Conservation (phyloP, 2,888 invertebrate species). For the Eurytoma californica region DNA sequence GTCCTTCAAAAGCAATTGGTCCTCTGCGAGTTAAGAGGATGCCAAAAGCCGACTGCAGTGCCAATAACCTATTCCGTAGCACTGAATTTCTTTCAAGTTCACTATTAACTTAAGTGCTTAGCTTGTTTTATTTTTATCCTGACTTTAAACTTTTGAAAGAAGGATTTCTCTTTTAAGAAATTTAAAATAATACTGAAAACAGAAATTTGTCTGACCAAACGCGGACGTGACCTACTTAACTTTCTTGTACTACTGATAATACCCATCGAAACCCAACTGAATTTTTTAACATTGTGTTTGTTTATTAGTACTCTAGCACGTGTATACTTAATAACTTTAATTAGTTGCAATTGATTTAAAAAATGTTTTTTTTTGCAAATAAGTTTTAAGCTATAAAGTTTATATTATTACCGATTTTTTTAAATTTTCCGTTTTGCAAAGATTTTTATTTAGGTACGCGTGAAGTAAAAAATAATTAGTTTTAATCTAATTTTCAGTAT, state of each 20-base stretch:
- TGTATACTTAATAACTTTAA: too few species aligned
- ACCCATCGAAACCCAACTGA: too few species aligned
- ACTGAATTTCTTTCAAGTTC: conserved; percentile 12
- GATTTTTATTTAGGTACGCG: neutral
- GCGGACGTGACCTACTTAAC: too few species aligned
- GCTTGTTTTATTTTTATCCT: neutral
- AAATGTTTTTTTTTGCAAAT: too few species aligned
- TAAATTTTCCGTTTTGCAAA: neutral
- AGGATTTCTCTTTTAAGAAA: too few species aligned
- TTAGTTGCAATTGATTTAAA: too few species aligned
- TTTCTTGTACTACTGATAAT: too few species aligned
- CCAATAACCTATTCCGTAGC: conserved; percentile 42
- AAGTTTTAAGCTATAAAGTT: too few species aligned
- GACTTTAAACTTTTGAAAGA: neutral
- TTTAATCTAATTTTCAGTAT: neutral
- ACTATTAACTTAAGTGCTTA: neutral
- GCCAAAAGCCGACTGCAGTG: conserved; percentile 42
- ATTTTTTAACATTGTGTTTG: too few species aligned
- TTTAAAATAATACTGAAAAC: too few species aligned
- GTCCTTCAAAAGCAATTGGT: conserved; percentile 50
- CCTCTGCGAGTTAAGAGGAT: conserved; percentile 50
- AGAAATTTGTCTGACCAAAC: too few species aligned
- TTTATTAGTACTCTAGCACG: too few species aligned
- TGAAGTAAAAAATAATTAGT: neutral
- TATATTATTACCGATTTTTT: neutral